A percentile compares a stretch with the other conserved stretches of the same genome.
Evolutionary conservation across 2,888 invertebrate genomes (phyloP).

Genomic region (Bellardia pandia): DNA sequence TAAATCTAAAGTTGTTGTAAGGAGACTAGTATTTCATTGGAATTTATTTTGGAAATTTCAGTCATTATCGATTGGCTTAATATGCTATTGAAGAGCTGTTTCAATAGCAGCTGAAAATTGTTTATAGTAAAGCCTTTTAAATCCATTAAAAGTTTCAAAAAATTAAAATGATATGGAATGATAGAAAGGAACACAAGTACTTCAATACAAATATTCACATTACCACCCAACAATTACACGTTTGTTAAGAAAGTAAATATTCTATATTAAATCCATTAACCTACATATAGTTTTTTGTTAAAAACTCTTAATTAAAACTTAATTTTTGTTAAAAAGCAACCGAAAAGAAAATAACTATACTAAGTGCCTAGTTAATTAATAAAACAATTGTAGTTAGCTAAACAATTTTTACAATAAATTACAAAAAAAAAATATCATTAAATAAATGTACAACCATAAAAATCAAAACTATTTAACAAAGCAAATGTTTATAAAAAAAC

Average conservation of each 20-base stretch:
- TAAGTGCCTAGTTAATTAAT: conserved; percentile 55
- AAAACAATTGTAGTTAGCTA: conserved; percentile 62
- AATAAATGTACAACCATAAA: conserved; percentile 34
- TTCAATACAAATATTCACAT: background rate
- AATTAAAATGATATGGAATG: background rate
- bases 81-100: too few relatives aligned
- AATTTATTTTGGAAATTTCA: too few relatives aligned
- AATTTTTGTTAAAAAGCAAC: background rate
- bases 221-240: background rate
- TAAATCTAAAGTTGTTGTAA: too few relatives aligned
- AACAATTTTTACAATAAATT: conserved; percentile 27
- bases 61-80: too few relatives aligned
- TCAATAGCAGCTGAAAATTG: too few relatives aligned
- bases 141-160: too few relatives aligned
- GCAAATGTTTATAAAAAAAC: conserved; percentile 15
- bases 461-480: conserved; percentile 18
- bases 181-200: too few relatives aligned
- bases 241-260: background rate
- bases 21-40: too few relatives aligned
- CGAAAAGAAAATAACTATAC: background rate
- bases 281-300: conserved; percentile 16
- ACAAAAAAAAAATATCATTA: conserved; percentile 23
- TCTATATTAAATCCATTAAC: background rate
- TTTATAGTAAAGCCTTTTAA: too few relatives aligned
- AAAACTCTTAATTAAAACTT: background rate